Percentiles rank a stretch among this genome's conserved stretches.
Conservation (phyloP, 2,888 invertebrate genomes). For the Nemotelus pantherinus region DNA sequence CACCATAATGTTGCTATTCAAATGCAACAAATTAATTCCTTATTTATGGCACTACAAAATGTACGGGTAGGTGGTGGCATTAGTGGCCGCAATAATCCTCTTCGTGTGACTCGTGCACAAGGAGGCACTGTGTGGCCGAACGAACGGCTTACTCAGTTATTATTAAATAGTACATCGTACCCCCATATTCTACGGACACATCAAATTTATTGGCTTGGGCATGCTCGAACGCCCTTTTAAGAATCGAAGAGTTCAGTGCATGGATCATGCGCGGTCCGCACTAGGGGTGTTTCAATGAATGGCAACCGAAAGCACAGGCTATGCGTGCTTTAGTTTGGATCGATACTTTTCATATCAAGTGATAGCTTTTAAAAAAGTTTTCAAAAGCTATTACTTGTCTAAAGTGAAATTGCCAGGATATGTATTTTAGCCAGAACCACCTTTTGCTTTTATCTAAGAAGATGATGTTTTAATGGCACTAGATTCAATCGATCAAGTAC, state of each 20-base stretch:
- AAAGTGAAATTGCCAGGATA: too few species aligned
- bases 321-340: too few species aligned
- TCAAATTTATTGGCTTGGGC: constrained; percentile 32
- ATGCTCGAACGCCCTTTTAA: constrained; percentile 25
- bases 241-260: background rate
- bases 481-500: too few species aligned
- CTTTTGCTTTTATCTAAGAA: too few species aligned
- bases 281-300: too few species aligned
- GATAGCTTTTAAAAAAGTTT: too few species aligned
- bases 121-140: constrained; percentile 16
- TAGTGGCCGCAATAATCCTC: constrained; percentile 32
- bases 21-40: constrained; percentile 46
- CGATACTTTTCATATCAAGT: too few species aligned
- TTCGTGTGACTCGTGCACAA: constrained; percentile 11
- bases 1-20: constrained; percentile 29
- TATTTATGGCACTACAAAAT: constrained; percentile 41
- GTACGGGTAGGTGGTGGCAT: constrained; percentile 44
- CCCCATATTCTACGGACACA: background rate
- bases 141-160: background rate
- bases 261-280: too few species aligned
- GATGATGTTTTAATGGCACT: too few species aligned
- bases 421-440: too few species aligned
- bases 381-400: too few species aligned
- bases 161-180: constrained; percentile 1
- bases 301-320: too few species aligned